phyloP scores from a whole-genome alignment of 2,113 vertebrate genomes.

The Thermophis baileyi region DNA sequence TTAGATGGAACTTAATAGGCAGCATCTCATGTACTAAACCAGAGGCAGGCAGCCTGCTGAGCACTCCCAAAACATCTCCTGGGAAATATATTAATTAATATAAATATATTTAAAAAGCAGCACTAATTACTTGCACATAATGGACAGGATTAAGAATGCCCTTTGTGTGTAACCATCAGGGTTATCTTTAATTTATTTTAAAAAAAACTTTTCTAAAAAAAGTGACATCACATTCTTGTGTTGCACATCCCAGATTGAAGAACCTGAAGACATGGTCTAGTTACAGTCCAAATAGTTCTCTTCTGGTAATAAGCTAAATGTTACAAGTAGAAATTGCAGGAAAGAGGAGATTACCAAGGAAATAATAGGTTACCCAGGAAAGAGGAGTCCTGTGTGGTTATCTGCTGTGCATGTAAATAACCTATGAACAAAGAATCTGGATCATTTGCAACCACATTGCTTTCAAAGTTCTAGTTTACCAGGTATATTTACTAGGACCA shows the following conservation, averaged over 20 bases:
- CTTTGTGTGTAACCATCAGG: background rate
- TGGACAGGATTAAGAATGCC: background rate
- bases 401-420: background rate
- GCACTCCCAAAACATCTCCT: background rate
- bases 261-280: background rate
- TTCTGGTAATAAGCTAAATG: background rate
- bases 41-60: background rate
- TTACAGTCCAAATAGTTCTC: background rate
- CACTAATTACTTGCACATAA: slow-evolving; percentile 3
- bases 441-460: background rate
- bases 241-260: background rate
- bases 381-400: background rate
- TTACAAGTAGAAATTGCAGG: background rate
- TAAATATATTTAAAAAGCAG: background rate
- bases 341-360: background rate
- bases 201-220: background rate
- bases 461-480: background rate
- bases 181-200: background rate
- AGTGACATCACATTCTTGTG: background rate
- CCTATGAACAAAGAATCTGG: background rate
- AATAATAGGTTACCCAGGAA: background rate
- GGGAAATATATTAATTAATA: background rate
- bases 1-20: background rate
- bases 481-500: background rate
- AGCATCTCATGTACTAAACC: background rate